A percentile compares a stretch with the other conserved stretches of the same genome.
These are phyloP conservation scores for Napeogenes sylphis DNA, from an alignment of 2,888 invertebrate genomes.

Conservation along the genomic window DNA sequence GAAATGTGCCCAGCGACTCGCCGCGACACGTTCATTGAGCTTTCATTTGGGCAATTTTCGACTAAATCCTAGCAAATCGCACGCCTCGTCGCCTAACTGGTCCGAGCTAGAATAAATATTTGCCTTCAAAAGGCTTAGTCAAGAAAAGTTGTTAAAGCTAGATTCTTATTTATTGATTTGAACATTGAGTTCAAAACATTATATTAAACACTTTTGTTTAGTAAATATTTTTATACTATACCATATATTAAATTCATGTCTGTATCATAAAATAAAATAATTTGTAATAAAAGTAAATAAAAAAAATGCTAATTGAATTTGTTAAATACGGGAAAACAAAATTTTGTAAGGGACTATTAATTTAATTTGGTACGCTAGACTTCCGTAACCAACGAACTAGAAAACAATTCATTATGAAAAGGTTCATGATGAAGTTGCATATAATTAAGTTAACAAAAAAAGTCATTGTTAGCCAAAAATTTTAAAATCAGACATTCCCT, in stretches of 20 bases:
- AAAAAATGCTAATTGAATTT: neutral
- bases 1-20: constrained; percentile 70
- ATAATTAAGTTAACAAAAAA: neutral
- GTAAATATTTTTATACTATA: too few relatives aligned
- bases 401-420: constrained; percentile 1
- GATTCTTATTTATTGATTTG: too few relatives aligned
- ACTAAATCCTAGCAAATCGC: constrained; percentile 70
- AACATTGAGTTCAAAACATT: too few relatives aligned
- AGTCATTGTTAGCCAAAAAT: neutral
- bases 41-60: constrained; percentile 76
- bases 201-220: too few relatives aligned
- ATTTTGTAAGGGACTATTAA: neutral
- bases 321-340: neutral
- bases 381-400: constrained; percentile 2
- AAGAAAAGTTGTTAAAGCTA: neutral
- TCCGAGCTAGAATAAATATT: constrained; percentile 39
- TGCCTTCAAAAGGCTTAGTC: neutral
- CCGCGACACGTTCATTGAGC: constrained; percentile 76
- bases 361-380: constrained; percentile 1
- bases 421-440: neutral
- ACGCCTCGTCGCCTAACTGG: constrained; percentile 51
- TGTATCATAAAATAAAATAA: neutral
- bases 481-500: neutral
- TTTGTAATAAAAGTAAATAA: neutral
- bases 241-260: too few relatives aligned